These are phyloP conservation scores for Ochotona curzoniae DNA, from an alignment of 2,113 vertebrate genomes.

Conservation along the genomic window DNA sequence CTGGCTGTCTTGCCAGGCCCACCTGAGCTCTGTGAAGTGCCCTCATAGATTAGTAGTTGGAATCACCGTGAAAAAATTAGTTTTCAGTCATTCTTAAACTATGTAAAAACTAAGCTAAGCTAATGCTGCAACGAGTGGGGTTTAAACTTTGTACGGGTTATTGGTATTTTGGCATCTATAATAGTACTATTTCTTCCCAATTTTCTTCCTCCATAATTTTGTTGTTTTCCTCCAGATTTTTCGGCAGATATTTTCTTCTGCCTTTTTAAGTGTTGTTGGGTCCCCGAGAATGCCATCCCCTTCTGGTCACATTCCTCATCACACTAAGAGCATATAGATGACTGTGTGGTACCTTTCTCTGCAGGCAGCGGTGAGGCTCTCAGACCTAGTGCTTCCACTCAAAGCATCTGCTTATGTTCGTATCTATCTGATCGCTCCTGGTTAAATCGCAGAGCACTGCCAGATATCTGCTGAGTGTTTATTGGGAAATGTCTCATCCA, in stretches of 20 bases:
- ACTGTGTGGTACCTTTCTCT: neutral
- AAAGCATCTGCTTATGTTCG: neutral
- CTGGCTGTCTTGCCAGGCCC: too few species aligned
- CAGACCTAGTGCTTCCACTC: neutral
- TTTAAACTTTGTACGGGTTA: neutral
- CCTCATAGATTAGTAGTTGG: neutral
- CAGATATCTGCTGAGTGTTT: neutral
- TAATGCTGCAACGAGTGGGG: neutral
- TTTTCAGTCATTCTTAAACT: slow-evolving; percentile 29
- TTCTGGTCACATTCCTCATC: neutral
- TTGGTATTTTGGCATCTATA: neutral
- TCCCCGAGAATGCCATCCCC: neutral
- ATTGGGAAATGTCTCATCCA: neutral
- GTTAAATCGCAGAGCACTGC: neutral
- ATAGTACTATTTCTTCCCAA: neutral
- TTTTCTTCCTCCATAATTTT: neutral
- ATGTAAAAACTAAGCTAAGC: neutral
- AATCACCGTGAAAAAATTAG: neutral
- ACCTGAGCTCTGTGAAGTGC: too few species aligned
- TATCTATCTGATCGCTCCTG: neutral
- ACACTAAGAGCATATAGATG: neutral
- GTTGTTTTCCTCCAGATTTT: neutral
- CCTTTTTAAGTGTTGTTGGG: slow-evolving; percentile 23
- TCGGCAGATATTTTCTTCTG: neutral
- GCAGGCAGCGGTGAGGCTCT: neutral